phyloP scores from a whole-genome alignment of 2,797 vertebrate genomes.

The Acanthornis magna region DNA sequence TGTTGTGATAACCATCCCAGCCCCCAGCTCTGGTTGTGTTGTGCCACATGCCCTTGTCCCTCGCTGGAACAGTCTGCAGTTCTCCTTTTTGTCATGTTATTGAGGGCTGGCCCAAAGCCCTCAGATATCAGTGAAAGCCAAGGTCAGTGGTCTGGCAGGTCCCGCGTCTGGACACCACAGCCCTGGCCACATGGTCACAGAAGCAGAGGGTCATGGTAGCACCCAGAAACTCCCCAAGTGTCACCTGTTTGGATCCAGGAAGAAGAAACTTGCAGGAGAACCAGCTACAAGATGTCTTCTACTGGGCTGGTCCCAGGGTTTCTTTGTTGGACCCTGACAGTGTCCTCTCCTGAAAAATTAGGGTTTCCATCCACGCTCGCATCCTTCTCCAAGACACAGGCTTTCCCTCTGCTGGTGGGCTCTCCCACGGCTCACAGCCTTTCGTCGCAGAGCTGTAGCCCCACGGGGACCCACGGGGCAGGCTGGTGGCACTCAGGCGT shows the following conservation, averaged over 20 bases:
- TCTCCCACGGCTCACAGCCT: background rate
- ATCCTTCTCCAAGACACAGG: background rate
- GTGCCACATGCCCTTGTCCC: background rate
- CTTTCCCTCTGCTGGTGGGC: background rate
- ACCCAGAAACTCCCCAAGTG: background rate
- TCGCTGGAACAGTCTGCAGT: background rate
- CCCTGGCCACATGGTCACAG: background rate
- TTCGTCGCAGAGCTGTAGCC: background rate
- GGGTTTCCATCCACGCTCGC: background rate
- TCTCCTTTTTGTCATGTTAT: background rate
- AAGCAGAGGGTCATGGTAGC: background rate
- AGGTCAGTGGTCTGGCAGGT: background rate
- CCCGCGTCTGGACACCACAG: background rate
- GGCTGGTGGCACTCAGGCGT: background rate
- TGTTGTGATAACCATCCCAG: background rate
- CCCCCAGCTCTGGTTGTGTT: rapidly evolving
- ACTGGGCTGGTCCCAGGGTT: rapidly evolving
- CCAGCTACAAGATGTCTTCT: rapidly evolving
- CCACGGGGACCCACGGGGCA: rapidly evolving
- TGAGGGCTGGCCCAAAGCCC: background rate
- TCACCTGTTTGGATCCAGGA: background rate
- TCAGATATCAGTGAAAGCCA: background rate
- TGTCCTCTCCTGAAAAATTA: background rate
- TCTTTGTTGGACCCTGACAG: background rate
- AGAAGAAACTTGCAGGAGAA: background rate